phyloP scores from a whole-genome alignment of 2,888 invertebrate genomes.

The Drosophila siamana region DNA sequence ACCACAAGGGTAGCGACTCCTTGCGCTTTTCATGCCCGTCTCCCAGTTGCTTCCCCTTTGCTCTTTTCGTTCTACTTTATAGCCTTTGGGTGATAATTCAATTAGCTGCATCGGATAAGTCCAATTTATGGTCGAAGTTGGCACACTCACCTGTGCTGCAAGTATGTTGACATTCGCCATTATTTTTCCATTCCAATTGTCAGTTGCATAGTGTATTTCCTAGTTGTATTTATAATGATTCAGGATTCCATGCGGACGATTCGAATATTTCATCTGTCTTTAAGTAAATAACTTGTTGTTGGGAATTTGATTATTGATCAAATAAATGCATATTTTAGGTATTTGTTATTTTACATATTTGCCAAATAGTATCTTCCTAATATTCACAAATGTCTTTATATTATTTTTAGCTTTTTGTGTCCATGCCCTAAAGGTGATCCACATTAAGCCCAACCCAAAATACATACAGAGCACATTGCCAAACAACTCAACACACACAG shows the following conservation, averaged over 20 bases:
- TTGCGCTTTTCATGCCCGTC: conserved; percentile 26
- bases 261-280: neutral
- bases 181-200: neutral
- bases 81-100: conserved; percentile 64
- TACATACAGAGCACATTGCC: conserved; percentile 2
- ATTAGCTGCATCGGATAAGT: conserved; percentile 62
- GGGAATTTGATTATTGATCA: neutral
- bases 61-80: conserved; percentile 32
- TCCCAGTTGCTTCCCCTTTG: neutral
- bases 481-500: conserved; percentile 4
- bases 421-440: conserved; percentile 36
- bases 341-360: conserved; percentile 24
- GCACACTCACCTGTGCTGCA: conserved; percentile 10
- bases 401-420: conserved; percentile 26
- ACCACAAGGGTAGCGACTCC: conserved; percentile 6
- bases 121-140: conserved; percentile 47
- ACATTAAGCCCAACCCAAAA: conserved; percentile 14
- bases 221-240: neutral
- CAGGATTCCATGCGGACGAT: neutral
- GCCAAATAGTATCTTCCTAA: conserved; percentile 5
- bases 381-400: conserved; percentile 7
- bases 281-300: no score
- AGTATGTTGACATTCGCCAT: conserved; percentile 3
- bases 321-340: neutral
- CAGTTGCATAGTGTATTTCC: neutral